phyloP scores from a whole-genome alignment of 2,113 vertebrate genomes.

The Misgurnus mizolepis region DNA sequence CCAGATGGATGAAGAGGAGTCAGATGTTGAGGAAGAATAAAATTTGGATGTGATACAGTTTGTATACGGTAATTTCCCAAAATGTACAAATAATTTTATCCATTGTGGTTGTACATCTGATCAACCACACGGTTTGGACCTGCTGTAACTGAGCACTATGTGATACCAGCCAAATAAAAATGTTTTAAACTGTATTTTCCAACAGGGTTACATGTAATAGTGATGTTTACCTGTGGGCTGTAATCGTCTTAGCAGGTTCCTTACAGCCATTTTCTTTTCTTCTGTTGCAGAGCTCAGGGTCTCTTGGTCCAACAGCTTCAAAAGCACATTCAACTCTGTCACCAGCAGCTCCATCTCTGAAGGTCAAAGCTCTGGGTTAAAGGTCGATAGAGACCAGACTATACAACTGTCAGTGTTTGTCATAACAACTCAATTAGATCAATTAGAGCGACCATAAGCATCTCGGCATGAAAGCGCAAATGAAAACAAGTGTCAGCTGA shows the following conservation, averaged over 20 bases:
- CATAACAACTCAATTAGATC: not conserved
- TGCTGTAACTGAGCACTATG: not conserved
- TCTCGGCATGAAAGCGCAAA: not conserved
- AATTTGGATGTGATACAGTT: too few relatives aligned
- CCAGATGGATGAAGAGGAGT: too few relatives aligned
- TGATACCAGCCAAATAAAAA: not conserved
- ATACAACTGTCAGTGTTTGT: slow-evolving; percentile 16
- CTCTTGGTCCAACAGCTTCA: slow-evolving; percentile 93
- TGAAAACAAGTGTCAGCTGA: slow-evolving; percentile 10
- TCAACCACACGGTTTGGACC: too few relatives aligned
- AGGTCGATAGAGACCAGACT: slow-evolving; percentile 50
- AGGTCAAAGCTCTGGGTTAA: slow-evolving; percentile 37
- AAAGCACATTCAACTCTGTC: slow-evolving; percentile 84
- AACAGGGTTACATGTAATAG: not conserved
- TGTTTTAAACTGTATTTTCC: not conserved
- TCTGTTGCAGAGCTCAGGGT: slow-evolving; percentile 86
- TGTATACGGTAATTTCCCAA: too few relatives aligned
- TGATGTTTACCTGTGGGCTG: slow-evolving; percentile 81
- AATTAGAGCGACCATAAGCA: slow-evolving; percentile 11
- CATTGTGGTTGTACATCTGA: too few relatives aligned
- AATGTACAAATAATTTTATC: too few relatives aligned
- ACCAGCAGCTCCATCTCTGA: slow-evolving; percentile 90
- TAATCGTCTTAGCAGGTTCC: slow-evolving; percentile 85
- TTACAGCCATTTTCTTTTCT: slow-evolving; percentile 89
- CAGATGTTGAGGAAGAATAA: too few relatives aligned